Conservation (phyloP, 2,888 invertebrate species). For the Rhogogaster chlorosoma region DNA sequence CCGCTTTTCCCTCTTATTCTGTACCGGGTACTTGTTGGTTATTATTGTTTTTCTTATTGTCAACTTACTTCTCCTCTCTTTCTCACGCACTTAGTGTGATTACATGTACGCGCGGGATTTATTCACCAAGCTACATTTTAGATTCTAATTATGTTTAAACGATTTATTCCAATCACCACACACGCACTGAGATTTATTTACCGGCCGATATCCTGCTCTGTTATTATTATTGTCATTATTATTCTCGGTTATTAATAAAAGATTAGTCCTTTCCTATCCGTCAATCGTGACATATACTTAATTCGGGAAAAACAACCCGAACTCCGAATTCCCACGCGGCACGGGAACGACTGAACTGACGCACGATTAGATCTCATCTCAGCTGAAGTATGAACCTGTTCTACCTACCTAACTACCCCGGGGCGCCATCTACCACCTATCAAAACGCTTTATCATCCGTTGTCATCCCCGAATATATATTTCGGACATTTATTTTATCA, state of each 20-base stretch:
- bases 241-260: neutral
- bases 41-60: neutral
- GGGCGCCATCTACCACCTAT: conserved; percentile 37
- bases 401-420: neutral
- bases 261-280: neutral
- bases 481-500: neutral
- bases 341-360: conserved; percentile 45
- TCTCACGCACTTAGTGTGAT: neutral
- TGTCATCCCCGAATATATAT: neutral
- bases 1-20: neutral
- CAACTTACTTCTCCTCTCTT: neutral
- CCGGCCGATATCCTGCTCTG: neutral
- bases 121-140: neutral
- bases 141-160: neutral
- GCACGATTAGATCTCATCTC: conserved; percentile 38
- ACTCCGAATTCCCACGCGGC: conserved; percentile 15
- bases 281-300: neutral
- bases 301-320: neutral
- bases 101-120: neutral
- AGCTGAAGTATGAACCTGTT: conserved; percentile 3
- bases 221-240: neutral
- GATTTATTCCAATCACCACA: neutral
- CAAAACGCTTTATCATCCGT: conserved; percentile 15
- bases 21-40: neutral
- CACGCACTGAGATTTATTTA: neutral